Conservation (phyloP, 2,797 vertebrate species). For the Oryzias sinensis region DNA sequence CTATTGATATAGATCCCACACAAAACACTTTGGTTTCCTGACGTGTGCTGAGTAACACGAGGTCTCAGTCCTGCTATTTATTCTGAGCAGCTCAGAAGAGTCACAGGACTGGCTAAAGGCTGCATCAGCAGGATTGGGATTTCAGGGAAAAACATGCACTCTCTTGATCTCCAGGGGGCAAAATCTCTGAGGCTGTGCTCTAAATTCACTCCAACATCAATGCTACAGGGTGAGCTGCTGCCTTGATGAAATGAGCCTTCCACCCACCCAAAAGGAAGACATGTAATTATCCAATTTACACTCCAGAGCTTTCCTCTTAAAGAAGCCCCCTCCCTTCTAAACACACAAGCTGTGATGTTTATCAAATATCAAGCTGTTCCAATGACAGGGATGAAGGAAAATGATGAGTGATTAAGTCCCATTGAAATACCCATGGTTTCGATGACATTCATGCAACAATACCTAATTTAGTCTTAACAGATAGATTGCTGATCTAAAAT, state of each 20-base stretch:
- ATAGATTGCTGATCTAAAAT: too few relatives aligned
- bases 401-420: neutral
- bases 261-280: constrained; percentile 67
- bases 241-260: constrained; percentile 67
- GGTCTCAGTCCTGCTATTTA: neutral
- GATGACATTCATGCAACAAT: too few relatives aligned
- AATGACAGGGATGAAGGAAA: constrained; percentile 2
- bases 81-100: constrained; percentile 1
- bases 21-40: neutral
- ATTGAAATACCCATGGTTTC: neutral
- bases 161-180: constrained; percentile 51
- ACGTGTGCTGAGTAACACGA: neutral
- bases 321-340: constrained; percentile 16
- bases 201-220: constrained; percentile 58
- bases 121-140: constrained; percentile 61
- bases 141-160: constrained; percentile 50
- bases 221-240: constrained; percentile 48
- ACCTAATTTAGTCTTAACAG: too few relatives aligned
- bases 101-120: constrained; percentile 10
- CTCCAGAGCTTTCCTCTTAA: constrained; percentile 33
- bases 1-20: too few relatives aligned
- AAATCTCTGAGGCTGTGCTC: constrained; percentile 38
- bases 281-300: constrained; percentile 70
- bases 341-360: constrained; percentile 20
- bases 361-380: constrained; percentile 9